Conservation (phyloP, 2,113 vertebrate genomes). For the Baryphthengus martii region DNA sequence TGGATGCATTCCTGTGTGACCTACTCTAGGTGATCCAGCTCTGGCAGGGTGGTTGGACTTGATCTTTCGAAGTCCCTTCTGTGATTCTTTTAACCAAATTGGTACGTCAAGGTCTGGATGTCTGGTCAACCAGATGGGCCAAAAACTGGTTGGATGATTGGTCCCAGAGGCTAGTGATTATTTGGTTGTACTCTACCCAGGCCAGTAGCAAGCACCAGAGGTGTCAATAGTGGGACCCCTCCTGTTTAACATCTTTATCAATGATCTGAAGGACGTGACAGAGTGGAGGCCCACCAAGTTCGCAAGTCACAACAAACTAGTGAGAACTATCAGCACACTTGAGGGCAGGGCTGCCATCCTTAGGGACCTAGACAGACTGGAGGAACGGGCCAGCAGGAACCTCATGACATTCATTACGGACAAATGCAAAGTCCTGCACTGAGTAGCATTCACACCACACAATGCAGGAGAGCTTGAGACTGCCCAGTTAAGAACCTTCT, state of each 20-base stretch:
- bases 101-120: neutral
- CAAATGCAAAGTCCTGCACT: neutral
- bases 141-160: neutral
- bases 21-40: too few relatives aligned
- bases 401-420: neutral
- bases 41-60: too few relatives aligned
- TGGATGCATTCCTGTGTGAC: too few relatives aligned
- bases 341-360: neutral
- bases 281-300: neutral
- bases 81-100: neutral
- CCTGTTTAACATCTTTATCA: neutral
- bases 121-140: neutral
- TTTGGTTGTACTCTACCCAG: neutral
- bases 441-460: neutral
- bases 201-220: neutral
- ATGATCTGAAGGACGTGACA: neutral
- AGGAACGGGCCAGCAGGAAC: neutral
- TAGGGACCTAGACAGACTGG: neutral
- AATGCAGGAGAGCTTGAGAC: neutral
- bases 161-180: neutral
- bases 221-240: accelerated
- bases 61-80: too few relatives aligned
- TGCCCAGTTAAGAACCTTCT: neutral
- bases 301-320: neutral
- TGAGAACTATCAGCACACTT: neutral